phyloP scores from a whole-genome alignment of 2,797 vertebrate species.

The Macropus fuliginosus region DNA sequence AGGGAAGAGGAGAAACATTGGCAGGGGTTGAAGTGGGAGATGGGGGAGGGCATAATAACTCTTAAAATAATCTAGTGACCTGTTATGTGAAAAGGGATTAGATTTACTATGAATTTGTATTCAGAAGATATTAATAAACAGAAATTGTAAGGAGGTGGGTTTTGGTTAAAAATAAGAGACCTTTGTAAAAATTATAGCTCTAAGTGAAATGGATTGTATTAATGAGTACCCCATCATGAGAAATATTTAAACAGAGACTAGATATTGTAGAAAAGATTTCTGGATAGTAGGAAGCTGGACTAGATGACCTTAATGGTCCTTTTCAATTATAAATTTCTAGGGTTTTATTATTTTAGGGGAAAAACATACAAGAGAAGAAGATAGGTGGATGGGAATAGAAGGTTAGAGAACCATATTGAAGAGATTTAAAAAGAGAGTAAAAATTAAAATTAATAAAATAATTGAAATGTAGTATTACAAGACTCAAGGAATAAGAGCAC shows the following conservation, averaged over 20 bases:
- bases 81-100: not conserved
- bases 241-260: not conserved
- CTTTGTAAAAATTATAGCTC: not conserved
- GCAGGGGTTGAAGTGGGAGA: not conserved
- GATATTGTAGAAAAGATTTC: not conserved
- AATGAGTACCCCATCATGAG: not conserved
- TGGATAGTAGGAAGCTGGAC: not conserved
- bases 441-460: not conserved
- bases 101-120: not conserved
- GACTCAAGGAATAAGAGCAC: not conserved
- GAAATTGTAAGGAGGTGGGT: not conserved
- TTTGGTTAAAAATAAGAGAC: not conserved
- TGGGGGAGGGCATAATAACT: not conserved
- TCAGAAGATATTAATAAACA: not conserved
- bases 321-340: not conserved
- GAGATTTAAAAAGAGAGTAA: not conserved
- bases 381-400: not conserved
- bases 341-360: not conserved
- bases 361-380: constrained; percentile 19
- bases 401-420: not conserved
- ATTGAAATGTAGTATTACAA: not conserved
- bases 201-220: not conserved
- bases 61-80: not conserved
- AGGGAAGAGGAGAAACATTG: not conserved
- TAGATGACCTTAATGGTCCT: not conserved